Conservation (phyloP, 2,113 vertebrate species). For the Scopus umbretta region DNA sequence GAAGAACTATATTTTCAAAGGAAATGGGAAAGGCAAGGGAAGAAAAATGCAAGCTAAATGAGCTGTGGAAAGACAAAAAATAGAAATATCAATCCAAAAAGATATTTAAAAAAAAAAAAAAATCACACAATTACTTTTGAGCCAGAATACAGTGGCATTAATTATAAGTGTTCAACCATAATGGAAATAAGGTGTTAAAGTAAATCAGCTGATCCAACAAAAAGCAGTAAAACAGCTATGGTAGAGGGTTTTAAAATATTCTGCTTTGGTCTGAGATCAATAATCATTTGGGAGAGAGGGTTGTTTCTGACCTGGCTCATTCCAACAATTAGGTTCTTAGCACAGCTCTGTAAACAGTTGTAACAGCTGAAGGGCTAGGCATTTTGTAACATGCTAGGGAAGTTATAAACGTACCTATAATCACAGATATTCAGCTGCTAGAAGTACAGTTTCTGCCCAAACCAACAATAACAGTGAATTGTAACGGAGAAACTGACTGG, state of each 20-base stretch:
- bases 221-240: not conserved
- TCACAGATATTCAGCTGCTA: not conserved
- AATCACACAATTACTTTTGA: not conserved
- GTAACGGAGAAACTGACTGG: not conserved
- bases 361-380: not conserved
- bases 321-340: not conserved
- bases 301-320: not conserved
- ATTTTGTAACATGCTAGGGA: not conserved
- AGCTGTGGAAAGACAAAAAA: not conserved
- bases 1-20: not conserved
- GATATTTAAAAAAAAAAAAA: too few species aligned
- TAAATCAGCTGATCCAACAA: not conserved
- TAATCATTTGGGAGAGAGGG: not conserved
- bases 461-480: rapidly evolving
- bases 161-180: not conserved
- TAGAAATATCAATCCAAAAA: not conserved
- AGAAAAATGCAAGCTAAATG: not conserved
- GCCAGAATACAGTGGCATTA: not conserved
- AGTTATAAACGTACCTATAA: not conserved
- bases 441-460: not conserved
- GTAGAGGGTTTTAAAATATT: not conserved
- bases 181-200: not conserved
- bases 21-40: not conserved
- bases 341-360: not conserved
- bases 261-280: not conserved